Percentiles rank a stretch among this genome's conserved stretches.
phyloP scores from a whole-genome alignment of 2,797 vertebrate genomes.

The Mormyrus proboscirostris region DNA sequence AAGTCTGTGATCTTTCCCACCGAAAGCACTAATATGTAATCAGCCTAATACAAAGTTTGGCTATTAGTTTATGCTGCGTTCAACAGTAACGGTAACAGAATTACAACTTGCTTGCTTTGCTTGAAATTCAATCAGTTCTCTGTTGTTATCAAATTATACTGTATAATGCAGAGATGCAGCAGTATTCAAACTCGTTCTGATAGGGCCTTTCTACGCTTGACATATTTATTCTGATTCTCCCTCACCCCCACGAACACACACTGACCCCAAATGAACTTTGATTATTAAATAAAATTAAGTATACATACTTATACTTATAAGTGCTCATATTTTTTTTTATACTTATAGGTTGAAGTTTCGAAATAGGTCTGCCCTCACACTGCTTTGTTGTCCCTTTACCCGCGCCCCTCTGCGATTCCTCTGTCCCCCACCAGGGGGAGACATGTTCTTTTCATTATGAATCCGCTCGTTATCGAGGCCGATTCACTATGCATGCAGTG shows the following conservation, averaged over 20 bases:
- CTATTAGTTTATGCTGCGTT: neutral
- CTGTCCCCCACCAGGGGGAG: neutral
- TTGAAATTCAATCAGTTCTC: neutral
- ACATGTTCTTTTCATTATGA: neutral
- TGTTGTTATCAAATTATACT: neutral
- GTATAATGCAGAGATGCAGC: neutral
- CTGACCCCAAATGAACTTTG: neutral
- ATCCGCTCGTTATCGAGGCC: neutral
- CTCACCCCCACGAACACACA: neutral
- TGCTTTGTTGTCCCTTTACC: neutral
- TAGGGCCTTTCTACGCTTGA: neutral
- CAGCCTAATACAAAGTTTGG: neutral
- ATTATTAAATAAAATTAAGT: too few relatives aligned
- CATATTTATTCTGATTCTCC: neutral
- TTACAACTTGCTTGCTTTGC: neutral
- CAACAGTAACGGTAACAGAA: neutral
- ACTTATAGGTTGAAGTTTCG: neutral
- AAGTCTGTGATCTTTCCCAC: neutral
- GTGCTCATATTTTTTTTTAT: neutral
- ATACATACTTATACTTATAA: too few relatives aligned
- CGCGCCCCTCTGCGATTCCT: neutral
- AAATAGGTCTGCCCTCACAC: neutral
- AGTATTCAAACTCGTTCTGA: neutral
- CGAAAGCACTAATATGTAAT: neutral
- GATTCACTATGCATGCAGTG: neutral